Evolutionary conservation across 2,888 invertebrate genomes (phyloP), one percentile per base, ranked within the genome.

Genomic region (Cheilosia urbana): DNA sequence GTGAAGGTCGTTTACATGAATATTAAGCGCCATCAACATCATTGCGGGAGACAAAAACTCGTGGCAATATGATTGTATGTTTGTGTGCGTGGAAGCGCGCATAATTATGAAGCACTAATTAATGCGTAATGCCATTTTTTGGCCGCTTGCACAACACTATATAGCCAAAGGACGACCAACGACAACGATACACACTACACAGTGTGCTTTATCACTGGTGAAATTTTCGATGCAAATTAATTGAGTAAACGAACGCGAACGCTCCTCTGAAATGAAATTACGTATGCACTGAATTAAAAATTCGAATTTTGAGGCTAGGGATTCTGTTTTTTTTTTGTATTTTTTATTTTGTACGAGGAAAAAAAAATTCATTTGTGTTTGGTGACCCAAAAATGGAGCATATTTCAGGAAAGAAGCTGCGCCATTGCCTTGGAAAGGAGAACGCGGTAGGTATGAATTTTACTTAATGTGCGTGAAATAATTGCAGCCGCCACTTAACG

Each of bases 61-160:
- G 45, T 55, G 37, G 55, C 30, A 27, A 5, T 17, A n/a, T 40
- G 42, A 42, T 49, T 9, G 24, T 40, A 13, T 55, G n/a, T 27
- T 13, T 58, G 17, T 55, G 2, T 49, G 47, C 51, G 58, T 47
- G 34, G 30, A 58, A 62, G 68, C 40, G 66, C 27, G 60, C 84
- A 84, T 80, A 71, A 80, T 71, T 58, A 80, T 75, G 66, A 76
- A 75, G 69, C 65, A 84, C 80, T 80, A 84, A 84, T 84, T 84
- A 84, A 84, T 80, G 62, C 62, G 68, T 80, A 75, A 75, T 80
- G 68, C 65, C 73, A 63, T 84, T 75, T 84, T 63, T 84, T 80
- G 45, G 68, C 34, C 15, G 37, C 55, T 55, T 55, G 66, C 47
- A 49, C 49, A 45, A 40, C 15, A 55, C 30, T 30, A 30, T 9